A percentile compares a stretch with the other conserved stretches of the same genome.
Evolutionary conservation across 1,140 invertebrate genomes (phyloP).

Genomic region (Drosophila sp.): DNA sequence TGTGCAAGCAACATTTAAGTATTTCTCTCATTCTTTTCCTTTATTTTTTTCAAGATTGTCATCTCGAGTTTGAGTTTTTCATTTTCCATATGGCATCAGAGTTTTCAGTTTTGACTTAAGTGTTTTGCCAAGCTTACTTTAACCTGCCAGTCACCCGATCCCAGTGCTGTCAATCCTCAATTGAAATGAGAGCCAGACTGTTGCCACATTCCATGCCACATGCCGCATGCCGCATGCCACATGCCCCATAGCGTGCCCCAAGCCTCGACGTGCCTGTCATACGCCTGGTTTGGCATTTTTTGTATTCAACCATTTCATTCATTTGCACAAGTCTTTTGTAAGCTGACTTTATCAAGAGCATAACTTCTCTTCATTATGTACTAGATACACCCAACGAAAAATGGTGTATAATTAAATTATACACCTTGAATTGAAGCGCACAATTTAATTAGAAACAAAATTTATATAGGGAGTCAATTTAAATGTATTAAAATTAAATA

Average conservation of each 20-base stretch:
- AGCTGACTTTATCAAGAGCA: constrained; percentile 40
- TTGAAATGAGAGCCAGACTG: constrained; percentile 50
- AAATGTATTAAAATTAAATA: too few species aligned
- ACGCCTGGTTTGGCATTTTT: constrained; percentile 54
- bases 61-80: constrained; percentile 49
- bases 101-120: constrained; percentile 56
- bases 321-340: constrained; percentile 48
- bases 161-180: background rate
- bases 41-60: constrained; percentile 34
- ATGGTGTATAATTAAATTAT: too few species aligned
- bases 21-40: constrained; percentile 13
- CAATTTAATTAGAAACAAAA: too few species aligned
- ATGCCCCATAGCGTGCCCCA: constrained; percentile 3
- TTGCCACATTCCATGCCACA: constrained; percentile 45
- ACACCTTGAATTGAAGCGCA: too few species aligned
- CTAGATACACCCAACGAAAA: background rate
- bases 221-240: background rate
- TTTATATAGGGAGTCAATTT: too few species aligned
- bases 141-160: constrained; percentile 29
- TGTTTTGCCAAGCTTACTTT: constrained; percentile 50
- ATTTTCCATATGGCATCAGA: constrained; percentile 30
- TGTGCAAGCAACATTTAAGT: constrained; percentile 46
- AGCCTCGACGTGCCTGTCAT: constrained; percentile 29
- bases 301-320: constrained; percentile 51
- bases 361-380: background rate